Conservation (phyloP, 2,113 vertebrate genomes). For the Podarcis cretensis region DNA sequence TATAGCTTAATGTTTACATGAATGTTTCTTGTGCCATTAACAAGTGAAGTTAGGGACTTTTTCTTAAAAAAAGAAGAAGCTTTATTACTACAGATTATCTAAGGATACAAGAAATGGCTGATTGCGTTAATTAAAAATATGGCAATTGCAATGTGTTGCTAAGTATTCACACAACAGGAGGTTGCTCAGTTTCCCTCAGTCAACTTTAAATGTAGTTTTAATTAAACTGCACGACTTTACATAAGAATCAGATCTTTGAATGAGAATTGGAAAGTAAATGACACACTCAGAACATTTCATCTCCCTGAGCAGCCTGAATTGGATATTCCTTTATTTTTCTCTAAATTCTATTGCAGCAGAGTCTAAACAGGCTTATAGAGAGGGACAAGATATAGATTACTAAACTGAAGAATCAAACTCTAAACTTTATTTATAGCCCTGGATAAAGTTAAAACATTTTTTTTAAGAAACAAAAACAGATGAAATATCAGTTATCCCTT, state of each 20-base stretch:
- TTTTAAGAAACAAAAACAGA: background rate
- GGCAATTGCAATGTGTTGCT: background rate
- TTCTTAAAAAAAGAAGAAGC: background rate
- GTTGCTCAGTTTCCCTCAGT: background rate
- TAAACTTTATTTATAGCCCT: background rate
- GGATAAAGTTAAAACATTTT: background rate
- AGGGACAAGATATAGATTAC: background rate
- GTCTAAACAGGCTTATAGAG: background rate
- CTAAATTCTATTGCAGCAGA: background rate
- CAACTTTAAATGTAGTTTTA: constrained; percentile 6
- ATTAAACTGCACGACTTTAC: background rate
- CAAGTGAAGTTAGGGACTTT: background rate
- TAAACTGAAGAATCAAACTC: background rate
- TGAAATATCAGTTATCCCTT: background rate
- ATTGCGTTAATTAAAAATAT: background rate
- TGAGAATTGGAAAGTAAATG: background rate
- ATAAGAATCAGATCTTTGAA: background rate
- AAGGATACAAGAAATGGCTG: constrained; percentile 1
- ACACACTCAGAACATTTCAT: background rate
- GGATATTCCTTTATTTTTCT: background rate
- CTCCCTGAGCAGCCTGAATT: background rate
- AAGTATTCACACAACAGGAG: constrained; percentile 13
- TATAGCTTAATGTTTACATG: background rate
- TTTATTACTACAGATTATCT: background rate
- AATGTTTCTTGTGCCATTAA: background rate